A percentile compares a stretch with the other conserved stretches of the same genome.
Conservation (phyloP, 2,113 vertebrate genomes). For the Hippopotamus amphibius region DNA sequence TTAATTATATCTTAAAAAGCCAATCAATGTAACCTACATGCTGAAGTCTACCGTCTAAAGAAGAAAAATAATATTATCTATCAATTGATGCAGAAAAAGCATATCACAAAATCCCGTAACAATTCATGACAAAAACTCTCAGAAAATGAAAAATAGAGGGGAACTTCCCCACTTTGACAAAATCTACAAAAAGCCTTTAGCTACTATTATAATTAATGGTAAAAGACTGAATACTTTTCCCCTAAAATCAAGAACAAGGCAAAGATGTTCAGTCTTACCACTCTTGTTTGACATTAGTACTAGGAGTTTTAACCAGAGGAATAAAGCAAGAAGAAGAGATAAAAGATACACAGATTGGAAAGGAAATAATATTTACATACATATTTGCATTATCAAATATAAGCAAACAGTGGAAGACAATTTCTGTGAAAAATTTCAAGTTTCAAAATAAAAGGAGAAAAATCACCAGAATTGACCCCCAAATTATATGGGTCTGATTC, state of each 20-base stretch:
- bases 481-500: not conserved
- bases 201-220: not conserved
- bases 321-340: slow-evolving; percentile 15
- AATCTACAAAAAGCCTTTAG: not conserved
- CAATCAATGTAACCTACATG: not conserved
- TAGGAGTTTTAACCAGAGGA: not conserved
- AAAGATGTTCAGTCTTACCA: not conserved
- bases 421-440: not conserved
- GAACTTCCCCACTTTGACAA: not conserved
- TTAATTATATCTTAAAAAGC: slow-evolving; percentile 10
- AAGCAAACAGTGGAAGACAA: not conserved
- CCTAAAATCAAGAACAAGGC: not conserved
- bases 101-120: not conserved
- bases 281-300: not conserved
- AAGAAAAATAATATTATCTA: not conserved
- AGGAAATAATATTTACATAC: not conserved
- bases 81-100: not conserved
- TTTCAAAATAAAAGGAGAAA: slow-evolving; percentile 48
- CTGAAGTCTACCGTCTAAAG: not conserved
- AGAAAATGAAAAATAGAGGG: not conserved
- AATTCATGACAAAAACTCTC: not conserved
- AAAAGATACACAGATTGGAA: not conserved
- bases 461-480: not conserved
- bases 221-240: not conserved
- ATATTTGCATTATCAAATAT: not conserved